Evolutionary conservation across 2,113 vertebrate genomes (phyloP), one percentile per base, ranked within the genome.

Genomic region (Elanoides forficatus): DNA sequence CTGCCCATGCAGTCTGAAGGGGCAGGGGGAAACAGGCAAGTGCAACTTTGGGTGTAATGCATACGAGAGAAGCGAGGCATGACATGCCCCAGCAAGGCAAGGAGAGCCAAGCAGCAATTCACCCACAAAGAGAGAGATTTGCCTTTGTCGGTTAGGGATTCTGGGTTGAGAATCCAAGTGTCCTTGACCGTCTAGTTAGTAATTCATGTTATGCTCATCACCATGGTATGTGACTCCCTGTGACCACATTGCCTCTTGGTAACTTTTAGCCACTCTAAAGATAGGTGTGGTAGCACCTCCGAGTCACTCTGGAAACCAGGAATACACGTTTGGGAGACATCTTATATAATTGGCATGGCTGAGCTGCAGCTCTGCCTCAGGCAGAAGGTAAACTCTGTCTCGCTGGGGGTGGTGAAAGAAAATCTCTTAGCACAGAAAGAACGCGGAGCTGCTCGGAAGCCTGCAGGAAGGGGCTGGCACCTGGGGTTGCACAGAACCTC

Each of bases 251-350:
- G 91, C 76, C 73, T 95, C 85, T 93, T 50, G 78, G 89, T 93
- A 89, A 90, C 94, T 95, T 91, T 58, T 60, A 82, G 84, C 83
- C 62, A 80, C 66, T 94, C 62, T 47, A 42, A 89, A 93, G 89
- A 59, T 88, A 93, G 94, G 95, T 65, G 93, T 96, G 95, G 96
- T 70, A 91, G 71, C 82, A 87, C 73, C 83, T 81, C 7, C 30
- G 81, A 93, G 90, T 95, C 86, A 78, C 83, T 97, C 90, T 86
- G 81, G 76, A 96, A 97, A 97, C 93, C 92, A 95, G 96, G 94
- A 95, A 92, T 96, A 96, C 95, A 95, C 92, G 90, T 97, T 96
- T 93, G 92, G 92, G 96, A 97, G 90, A 86, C 93, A 96, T 97
- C 84, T 93, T 92, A 96, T 94, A 78, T 93, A 97, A 97, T 94